A percentile compares a stretch with the other conserved stretches of the same genome.
These are phyloP conservation scores for Acipenser oxyrinchus DNA, from an alignment of 2,797 vertebrate species.

Conservation along the genomic window DNA sequence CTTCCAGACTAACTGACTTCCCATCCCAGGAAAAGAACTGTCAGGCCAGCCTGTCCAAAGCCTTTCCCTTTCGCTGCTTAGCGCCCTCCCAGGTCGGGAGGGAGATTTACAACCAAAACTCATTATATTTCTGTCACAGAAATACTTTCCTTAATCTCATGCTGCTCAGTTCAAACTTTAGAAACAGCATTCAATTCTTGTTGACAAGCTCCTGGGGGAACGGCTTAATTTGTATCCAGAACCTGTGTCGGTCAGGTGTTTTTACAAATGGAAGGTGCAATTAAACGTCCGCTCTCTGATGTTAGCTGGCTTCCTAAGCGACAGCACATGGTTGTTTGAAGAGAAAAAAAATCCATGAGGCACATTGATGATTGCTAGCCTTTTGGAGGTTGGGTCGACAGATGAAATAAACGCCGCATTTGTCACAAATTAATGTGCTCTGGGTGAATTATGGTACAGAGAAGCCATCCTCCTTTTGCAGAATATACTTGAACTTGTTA, in stretches of 20 bases:
- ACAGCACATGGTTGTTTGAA: not conserved
- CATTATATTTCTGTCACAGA: too few species aligned
- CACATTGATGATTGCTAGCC: not conserved
- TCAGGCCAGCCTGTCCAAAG: too few species aligned
- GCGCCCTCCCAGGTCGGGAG: too few species aligned
- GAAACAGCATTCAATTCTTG: slow-evolving; percentile 38
- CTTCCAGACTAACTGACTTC: too few species aligned
- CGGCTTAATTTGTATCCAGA: slow-evolving; percentile 15
- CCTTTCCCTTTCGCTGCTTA: too few species aligned
- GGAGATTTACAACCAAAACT: too few species aligned
- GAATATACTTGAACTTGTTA: not conserved
- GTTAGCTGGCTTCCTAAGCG: too few species aligned
- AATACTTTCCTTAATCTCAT: slow-evolving; percentile 22
- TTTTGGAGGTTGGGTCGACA: not conserved
- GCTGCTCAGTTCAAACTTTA: slow-evolving; percentile 35
- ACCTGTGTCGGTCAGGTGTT: slow-evolving; percentile 27
- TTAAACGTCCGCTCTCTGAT: slow-evolving; percentile 21
- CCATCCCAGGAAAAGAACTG: too few species aligned
- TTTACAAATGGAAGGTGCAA: slow-evolving; percentile 28
- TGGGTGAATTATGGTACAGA: not conserved
- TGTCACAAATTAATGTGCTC: not conserved
- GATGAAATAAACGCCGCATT: not conserved
- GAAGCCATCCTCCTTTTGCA: not conserved
- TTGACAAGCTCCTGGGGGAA: slow-evolving; percentile 37
- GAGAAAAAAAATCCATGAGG: not conserved